phyloP scores from a whole-genome alignment of 2,113 vertebrate genomes.

The Melierax canorus region DNA sequence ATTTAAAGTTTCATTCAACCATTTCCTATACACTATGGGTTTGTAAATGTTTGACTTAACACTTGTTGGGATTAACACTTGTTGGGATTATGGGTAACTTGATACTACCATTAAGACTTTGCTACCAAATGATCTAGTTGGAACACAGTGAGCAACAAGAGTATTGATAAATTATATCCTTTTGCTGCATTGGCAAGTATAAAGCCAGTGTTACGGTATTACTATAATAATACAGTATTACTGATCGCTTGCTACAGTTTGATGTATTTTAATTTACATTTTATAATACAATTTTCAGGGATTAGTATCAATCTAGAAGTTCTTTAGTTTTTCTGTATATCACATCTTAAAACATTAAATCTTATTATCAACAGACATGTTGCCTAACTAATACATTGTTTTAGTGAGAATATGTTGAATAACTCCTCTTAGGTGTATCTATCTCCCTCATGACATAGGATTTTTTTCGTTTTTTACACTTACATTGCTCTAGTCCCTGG shows the following conservation, averaged over 20 bases:
- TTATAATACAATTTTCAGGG: neutral
- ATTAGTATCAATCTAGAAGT: neutral
- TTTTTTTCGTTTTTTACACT: neutral
- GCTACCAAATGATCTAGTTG: accelerated
- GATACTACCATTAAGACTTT: neutral
- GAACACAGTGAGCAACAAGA: neutral
- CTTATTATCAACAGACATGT: neutral
- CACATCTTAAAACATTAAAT: neutral
- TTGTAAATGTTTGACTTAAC: neutral
- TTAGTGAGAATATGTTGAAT: neutral
- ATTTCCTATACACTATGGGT: neutral
- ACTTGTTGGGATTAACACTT: neutral
- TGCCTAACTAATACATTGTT: neutral
- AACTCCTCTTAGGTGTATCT: neutral
- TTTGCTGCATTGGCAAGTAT: neutral
- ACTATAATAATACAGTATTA: neutral
- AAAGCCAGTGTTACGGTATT: neutral
- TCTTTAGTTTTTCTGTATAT: neutral
- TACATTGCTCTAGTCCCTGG: neutral
- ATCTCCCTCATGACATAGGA: neutral
- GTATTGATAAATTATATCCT: neutral
- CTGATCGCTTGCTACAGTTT: neutral
- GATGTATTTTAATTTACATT: neutral
- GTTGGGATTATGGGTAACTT: neutral
- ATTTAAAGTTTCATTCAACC: neutral